Conservation (phyloP, 2,888 invertebrate genomes). For the Oscheius onirici region DNA sequence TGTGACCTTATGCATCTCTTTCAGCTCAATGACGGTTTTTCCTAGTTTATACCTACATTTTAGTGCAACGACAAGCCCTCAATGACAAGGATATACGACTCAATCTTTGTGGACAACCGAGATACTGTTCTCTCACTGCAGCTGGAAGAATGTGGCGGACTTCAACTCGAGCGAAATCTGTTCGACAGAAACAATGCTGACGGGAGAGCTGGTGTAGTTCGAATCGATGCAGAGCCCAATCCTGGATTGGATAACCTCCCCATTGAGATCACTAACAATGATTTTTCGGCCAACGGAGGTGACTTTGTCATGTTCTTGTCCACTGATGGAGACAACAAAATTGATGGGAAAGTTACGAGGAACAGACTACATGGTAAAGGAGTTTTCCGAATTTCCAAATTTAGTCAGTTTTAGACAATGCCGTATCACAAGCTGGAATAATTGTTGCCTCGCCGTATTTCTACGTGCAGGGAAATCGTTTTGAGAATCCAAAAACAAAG, state of each 20-base stretch:
- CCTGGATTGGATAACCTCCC: constrained; percentile 11
- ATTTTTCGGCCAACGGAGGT: constrained; percentile 26
- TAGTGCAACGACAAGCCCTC: constrained; percentile 47
- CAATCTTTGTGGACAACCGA: constrained; percentile 37
- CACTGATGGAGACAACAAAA: constrained; percentile 1
- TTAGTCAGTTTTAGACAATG: constrained; percentile 27
- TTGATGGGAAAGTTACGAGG: constrained; percentile 24
- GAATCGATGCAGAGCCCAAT: constrained; percentile 27
- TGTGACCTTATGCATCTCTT: no score
- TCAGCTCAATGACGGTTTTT: no score
- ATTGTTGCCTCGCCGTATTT: constrained; percentile 40
- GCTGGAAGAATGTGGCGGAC: constrained; percentile 40
- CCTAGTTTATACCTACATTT: no score
- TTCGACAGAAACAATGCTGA: constrained; percentile 34
- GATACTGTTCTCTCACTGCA: constrained; percentile 46
- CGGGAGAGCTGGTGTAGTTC: constrained; percentile 26
- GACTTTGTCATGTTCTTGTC: constrained; percentile 29
- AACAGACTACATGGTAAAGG: constrained; percentile 21
- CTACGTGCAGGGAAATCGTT: constrained; percentile 39
- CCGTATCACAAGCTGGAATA: constrained; percentile 43
- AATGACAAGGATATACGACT: constrained; percentile 40
- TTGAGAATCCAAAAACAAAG: constrained; percentile 40
- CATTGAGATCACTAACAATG: constrained; percentile 15
- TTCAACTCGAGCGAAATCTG: constrained; percentile 25
- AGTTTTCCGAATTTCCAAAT: background rate